phyloP scores from a whole-genome alignment of 2,888 invertebrate genomes.

The Plebejus melissa region DNA sequence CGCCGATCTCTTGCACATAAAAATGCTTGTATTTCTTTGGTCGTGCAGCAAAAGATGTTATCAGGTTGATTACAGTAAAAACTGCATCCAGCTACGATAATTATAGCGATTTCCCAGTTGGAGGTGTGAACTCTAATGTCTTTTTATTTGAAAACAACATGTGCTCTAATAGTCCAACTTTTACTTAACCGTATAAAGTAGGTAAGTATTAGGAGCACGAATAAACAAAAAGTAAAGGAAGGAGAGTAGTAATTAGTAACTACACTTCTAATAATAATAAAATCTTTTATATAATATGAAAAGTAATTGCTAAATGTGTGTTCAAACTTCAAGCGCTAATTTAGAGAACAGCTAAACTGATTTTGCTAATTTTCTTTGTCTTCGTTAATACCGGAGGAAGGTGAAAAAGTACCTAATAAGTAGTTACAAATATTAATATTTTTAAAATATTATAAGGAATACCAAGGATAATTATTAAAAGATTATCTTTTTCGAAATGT shows the following conservation, averaged over 20 bases:
- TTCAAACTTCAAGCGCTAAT: too few species aligned
- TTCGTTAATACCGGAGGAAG: too few species aligned
- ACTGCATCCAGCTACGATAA: background rate
- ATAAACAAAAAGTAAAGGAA: background rate
- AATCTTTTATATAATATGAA: too few species aligned
- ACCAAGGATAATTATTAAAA: too few species aligned
- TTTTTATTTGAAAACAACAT: constrained; percentile 4
- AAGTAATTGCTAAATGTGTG: too few species aligned
- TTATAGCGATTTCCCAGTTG: constrained; percentile 1
- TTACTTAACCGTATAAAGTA: background rate
- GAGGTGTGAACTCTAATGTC: constrained; percentile 3
- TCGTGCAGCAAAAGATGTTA: background rate
- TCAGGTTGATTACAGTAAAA: constrained; percentile 18
- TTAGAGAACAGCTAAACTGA: background rate
- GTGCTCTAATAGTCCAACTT: background rate
- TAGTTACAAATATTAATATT: too few species aligned
- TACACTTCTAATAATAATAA: too few species aligned
- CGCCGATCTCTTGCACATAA: background rate
- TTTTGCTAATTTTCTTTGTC: background rate
- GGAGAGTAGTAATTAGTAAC: too few species aligned
- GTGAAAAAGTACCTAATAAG: too few species aligned
- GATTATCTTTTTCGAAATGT: too few species aligned
- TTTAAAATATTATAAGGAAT: too few species aligned
- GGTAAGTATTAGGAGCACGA: background rate
- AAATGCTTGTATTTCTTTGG: background rate